These are phyloP conservation scores for Heteromurus nitidus DNA, from an alignment of 2,888 invertebrate species.

Conservation along the genomic window DNA sequence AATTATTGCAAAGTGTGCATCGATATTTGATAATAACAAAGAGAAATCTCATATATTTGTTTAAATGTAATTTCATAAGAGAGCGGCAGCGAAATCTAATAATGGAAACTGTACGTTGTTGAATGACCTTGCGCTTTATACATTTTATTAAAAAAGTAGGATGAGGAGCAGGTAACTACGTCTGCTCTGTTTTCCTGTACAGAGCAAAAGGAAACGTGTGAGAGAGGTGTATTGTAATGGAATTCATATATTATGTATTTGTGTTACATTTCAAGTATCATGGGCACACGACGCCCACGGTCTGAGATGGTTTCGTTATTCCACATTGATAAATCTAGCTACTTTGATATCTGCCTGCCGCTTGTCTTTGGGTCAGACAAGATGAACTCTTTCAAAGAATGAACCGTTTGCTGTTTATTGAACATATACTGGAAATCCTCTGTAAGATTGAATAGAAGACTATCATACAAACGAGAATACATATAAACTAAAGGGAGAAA, in stretches of 20 bases:
- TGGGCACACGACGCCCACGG: neutral
- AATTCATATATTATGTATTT: no score
- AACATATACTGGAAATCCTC: conserved; percentile 63
- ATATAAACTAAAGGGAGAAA: conserved; percentile 33
- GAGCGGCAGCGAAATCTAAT: neutral
- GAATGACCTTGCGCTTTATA: neutral
- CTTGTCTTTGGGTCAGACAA: conserved; percentile 30
- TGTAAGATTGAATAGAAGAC: conserved; percentile 66
- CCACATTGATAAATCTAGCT: neutral
- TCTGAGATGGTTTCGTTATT: neutral
- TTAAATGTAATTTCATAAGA: conserved; percentile 18
- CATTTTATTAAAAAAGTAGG: neutral
- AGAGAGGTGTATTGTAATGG: conserved; percentile 5
- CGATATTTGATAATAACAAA: conserved; percentile 55
- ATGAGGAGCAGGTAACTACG: neutral
- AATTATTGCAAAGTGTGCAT: conserved; percentile 47
- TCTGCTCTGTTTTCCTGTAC: neutral
- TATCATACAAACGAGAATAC: conserved; percentile 45
- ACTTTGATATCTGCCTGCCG: conserved; percentile 18
- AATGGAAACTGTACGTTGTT: neutral
- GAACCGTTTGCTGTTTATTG: conserved; percentile 42
- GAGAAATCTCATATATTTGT: conserved; percentile 47
- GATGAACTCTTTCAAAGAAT: conserved; percentile 50
- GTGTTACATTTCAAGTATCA: no score
- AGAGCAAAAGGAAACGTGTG: neutral